These are phyloP conservation scores for Tyria jacobaeae DNA, from an alignment of 2,888 invertebrate genomes.

Conservation along the genomic window DNA sequence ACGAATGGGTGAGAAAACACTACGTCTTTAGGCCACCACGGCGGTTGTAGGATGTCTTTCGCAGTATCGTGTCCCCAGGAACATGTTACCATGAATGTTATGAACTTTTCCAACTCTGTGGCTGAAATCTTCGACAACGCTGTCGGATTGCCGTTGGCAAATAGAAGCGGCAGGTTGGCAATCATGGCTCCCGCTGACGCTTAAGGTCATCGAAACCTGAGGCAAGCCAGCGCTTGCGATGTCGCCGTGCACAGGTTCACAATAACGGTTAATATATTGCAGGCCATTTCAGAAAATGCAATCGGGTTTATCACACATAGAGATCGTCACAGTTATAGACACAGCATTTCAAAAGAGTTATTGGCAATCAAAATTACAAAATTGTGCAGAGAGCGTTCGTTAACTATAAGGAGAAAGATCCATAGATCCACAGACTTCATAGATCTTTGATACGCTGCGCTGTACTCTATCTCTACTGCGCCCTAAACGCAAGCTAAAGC, in stretches of 20 bases:
- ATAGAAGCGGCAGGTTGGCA: conserved; percentile 90
- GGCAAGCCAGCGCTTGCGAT: conserved; percentile 76
- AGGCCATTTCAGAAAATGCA: conserved; percentile 58
- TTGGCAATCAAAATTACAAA: conserved; percentile 61
- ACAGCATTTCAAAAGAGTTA: conserved; percentile 43
- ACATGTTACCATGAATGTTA: conserved; percentile 92
- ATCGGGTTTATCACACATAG: conserved; percentile 56
- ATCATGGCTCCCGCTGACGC: conserved; percentile 86
- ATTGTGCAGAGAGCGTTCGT: conserved; percentile 65
- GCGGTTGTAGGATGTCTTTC: conserved; percentile 87
- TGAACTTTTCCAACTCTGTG: conserved; percentile 89
- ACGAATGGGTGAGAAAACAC: conserved; percentile 88
- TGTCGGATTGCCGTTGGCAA: conserved; percentile 90
- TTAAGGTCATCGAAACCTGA: conserved; percentile 80
- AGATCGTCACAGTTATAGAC: conserved; percentile 41
- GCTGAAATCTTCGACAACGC: conserved; percentile 88
- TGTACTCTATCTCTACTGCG: conserved; percentile 18
- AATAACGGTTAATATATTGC: conserved; percentile 70
- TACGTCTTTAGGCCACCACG: conserved; percentile 91
- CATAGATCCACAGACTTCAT: conserved; percentile 62
- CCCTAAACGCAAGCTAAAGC: conserved; percentile 20
- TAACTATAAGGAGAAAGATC: conserved; percentile 71
- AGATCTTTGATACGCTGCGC: conserved; percentile 41
- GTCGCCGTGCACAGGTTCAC: conserved; percentile 63
- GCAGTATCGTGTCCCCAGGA: conserved; percentile 89